Percentiles rank a stretch among this genome's conserved stretches.
These are phyloP conservation scores for Mythimna lalbum DNA, from an alignment of 2,888 invertebrate species.

Conservation along the genomic window DNA sequence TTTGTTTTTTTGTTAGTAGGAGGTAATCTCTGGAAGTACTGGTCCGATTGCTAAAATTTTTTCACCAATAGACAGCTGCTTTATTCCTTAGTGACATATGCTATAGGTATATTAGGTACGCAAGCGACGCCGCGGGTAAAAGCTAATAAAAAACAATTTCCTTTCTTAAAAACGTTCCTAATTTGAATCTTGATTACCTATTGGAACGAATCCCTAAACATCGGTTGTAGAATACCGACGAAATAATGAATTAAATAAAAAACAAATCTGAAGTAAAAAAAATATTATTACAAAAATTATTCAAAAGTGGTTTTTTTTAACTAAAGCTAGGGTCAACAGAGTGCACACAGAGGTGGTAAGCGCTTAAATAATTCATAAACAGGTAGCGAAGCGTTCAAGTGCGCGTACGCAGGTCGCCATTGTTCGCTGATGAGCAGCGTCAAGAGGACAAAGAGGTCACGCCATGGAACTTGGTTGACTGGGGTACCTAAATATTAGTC, in stretches of 20 bases:
- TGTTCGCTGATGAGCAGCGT: slow-evolving; percentile 77
- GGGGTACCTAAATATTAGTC: slow-evolving; percentile 47
- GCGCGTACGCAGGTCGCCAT: slow-evolving; percentile 81
- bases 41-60: too few relatives aligned
- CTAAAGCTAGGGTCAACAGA: slow-evolving; percentile 57
- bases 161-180: too few relatives aligned
- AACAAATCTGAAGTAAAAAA: background rate
- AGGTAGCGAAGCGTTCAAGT: slow-evolving; percentile 74
- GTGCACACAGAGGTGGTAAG: slow-evolving; percentile 53
- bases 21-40: too few relatives aligned
- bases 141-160: too few relatives aligned
- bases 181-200: too few relatives aligned
- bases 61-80: too few relatives aligned
- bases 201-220: too few relatives aligned
- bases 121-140: too few relatives aligned
- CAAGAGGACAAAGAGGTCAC: slow-evolving; percentile 73
- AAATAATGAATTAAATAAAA: background rate
- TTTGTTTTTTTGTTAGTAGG: too few relatives aligned
- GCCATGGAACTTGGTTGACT: slow-evolving; percentile 68
- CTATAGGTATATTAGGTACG: too few relatives aligned
- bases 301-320: slow-evolving; percentile 28
- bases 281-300: slow-evolving; percentile 1
- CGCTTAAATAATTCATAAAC: slow-evolving; percentile 69
- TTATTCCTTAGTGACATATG: too few relatives aligned
- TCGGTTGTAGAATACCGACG: background rate